Evolutionary conservation across 2,797 vertebrate species (phyloP), one percentile per base, ranked within the genome.

Genomic region (Synanceia verrucosa): DNA sequence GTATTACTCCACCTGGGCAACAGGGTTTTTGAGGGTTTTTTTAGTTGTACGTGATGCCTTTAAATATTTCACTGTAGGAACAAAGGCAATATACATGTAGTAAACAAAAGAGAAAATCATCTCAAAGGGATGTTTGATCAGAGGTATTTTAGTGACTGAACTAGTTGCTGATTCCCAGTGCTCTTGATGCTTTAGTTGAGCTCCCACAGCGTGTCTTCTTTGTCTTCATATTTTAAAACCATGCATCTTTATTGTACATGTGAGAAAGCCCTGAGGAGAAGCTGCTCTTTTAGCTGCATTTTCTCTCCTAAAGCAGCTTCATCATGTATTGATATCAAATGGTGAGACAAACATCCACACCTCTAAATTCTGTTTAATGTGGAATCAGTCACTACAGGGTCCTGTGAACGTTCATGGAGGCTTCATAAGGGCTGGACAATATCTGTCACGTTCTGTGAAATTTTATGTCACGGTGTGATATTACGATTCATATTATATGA

Each of bases 211-310:
- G 13, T 43, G 26, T 24, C 2, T 51, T 43, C 8, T 48, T 37
- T 64, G 16, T 44, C n/a, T 31, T 21, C 19, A 16, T 44, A n/a
- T 65, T 65, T 52, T 48, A 44, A 65, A 71, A 41, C 23, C 14
- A 5, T 14, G 7, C 13, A 9, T 7, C 23, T 18, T 12, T 46
- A 19, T 55, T 53, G 9, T 28, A 3, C 4, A 11, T 47, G 6
- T 39, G 12, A 29, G 31, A 50, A 23, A 14, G 23, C 19, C 2
- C 18, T 16, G 33, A 63, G 23, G 50, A 4, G 12, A 1, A 14
- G 28, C 5, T 13, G 34, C 19, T 52, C 6, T n/a, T 41, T 33
- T 6, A 1, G 55, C 3, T 4, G 3, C 16, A 12, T 65, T 50
- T 24, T 29, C 46, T 21, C 3, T 21, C 19, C 24, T 36, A 14